Conservation (phyloP, 2,797 vertebrate species). For the Platyrinchus mystaceus region DNA sequence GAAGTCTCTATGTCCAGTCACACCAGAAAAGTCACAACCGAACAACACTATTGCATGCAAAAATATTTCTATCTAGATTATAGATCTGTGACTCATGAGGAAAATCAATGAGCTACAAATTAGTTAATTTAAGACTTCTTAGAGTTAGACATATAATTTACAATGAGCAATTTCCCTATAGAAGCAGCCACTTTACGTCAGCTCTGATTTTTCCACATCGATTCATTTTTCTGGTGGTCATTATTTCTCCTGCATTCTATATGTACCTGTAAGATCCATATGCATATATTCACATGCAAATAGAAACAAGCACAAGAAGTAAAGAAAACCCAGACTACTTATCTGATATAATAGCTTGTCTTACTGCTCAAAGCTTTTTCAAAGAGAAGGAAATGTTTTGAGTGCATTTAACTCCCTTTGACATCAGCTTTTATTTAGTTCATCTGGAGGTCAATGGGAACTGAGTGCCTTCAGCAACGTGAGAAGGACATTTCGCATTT, state of each 20-base stretch:
- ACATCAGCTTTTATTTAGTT: conserved; percentile 25
- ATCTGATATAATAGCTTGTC: neutral
- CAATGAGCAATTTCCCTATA: neutral
- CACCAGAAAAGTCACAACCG: neutral
- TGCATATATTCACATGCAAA: neutral
- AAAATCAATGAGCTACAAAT: neutral
- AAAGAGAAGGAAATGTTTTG: neutral
- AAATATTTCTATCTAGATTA: neutral
- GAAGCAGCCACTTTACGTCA: neutral
- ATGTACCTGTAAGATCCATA: neutral
- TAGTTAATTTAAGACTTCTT: neutral
- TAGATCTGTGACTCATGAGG: neutral
- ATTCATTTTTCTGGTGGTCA: neutral
- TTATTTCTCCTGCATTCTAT: neutral
- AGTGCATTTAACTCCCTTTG: neutral
- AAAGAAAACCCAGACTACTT: neutral
- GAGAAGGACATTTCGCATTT: neutral
- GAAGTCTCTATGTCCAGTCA: rapidly evolving
- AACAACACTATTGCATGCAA: neutral
- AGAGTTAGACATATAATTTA: neutral
- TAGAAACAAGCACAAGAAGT: neutral
- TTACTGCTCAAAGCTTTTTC: neutral
- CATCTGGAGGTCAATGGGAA: neutral
- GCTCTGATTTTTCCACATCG: neutral
- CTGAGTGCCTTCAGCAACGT: neutral